Evolutionary conservation across 2,797 vertebrate genomes (phyloP).

Genomic region (Myotis pilosus): DNA sequence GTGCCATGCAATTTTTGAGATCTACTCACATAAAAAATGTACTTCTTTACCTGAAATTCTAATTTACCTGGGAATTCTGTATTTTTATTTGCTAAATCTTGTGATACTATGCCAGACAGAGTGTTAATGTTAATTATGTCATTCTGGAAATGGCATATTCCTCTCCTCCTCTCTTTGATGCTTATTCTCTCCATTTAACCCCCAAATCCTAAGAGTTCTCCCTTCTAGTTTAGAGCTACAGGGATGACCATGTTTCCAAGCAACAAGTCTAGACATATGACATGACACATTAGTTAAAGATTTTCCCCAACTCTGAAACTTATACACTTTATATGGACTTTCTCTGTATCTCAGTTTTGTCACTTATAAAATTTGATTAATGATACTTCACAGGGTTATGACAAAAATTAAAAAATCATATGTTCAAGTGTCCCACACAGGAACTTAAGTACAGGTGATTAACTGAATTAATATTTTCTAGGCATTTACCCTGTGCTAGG

Average conservation of each 20-base stretch:
- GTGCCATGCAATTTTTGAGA: not conserved
- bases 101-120: not conserved
- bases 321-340: not conserved
- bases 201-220: not conserved
- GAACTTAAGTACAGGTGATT: not conserved
- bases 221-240: not conserved
- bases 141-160: not conserved
- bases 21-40: not conserved
- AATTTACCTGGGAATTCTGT: not conserved
- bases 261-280: not conserved
- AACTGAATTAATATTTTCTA: not conserved
- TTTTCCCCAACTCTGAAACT: not conserved
- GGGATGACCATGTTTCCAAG: not conserved
- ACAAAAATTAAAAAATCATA: slow-evolving; percentile 10
- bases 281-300: not conserved
- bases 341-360: not conserved
- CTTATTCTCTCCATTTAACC: not conserved
- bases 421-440: not conserved
- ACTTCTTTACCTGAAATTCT: not conserved
- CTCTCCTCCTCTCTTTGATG: not conserved
- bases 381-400: not conserved
- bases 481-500: not conserved
- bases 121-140: not conserved
- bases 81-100: slow-evolving; percentile 21
- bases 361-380: not conserved